Conservation (phyloP, 2,113 vertebrate genomes). For the Carassius auratus region DNA sequence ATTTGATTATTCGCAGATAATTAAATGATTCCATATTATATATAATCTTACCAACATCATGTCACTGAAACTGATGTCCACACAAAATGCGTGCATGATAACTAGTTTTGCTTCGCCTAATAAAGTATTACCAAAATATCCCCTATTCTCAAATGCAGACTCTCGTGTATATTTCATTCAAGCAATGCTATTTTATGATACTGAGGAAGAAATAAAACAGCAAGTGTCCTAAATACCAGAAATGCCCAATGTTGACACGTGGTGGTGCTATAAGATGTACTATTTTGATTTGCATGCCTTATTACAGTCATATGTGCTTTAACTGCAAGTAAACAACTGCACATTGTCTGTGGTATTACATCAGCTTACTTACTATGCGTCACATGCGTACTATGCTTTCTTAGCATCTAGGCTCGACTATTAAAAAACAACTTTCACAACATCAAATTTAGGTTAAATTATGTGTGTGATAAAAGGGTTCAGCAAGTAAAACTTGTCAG, state of each 20-base stretch:
- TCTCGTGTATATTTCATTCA: background rate
- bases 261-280: background rate
- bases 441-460: background rate
- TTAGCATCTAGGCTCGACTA: background rate
- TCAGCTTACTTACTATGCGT: background rate
- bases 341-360: too few relatives aligned
- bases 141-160: background rate
- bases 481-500: background rate
- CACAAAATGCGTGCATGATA: background rate
- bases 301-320: background rate
- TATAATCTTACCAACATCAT: background rate
- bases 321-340: too few relatives aligned
- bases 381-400: background rate
- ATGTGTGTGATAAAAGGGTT: background rate
- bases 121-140: background rate
- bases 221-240: background rate
- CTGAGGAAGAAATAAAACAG: background rate
- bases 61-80: background rate
- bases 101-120: background rate
- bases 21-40: background rate
- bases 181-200: background rate
- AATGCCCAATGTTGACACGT: background rate
- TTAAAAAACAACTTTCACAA: background rate
- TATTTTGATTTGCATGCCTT: background rate
- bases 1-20: background rate